Evolutionary conservation across 2,888 invertebrate species (phyloP), one percentile per base, ranked within the genome.

Genomic region (Hirtodrosophila confusa): DNA sequence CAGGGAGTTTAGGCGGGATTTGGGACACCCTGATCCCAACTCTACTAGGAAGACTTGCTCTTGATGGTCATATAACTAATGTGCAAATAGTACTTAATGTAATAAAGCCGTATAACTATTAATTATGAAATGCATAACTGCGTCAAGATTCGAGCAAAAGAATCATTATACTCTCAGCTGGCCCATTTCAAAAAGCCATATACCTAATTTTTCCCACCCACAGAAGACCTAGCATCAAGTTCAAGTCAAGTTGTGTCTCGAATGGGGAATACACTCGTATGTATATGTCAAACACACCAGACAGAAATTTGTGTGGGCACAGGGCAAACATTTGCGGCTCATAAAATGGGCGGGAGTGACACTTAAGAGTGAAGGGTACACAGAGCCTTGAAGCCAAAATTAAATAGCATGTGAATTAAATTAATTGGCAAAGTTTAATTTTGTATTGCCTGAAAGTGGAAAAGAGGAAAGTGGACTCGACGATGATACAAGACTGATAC

Each of bases 401-500:
- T 63, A 57, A 76, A 69, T 49, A 57, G 69, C 58, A 80, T 77
- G 73, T 62, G 74, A 86, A 80, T 80, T 80, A 80, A 82, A 84
- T 82, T 80, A 82, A 82, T 86, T 82, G 80, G 58, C 41, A 84
- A 86, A 84, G 85, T 82, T 80, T 60, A 74, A 69, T 61, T 80
- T 80, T 72, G 80, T 66, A 79, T 69, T 69, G 51, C 74, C 35
- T 44, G 44, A 40, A 33, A 27, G 39, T 51, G 58, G 58, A 33
- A 47, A 48, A 17, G 17, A 17, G 17, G 17, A 17, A 17, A 17
- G 17, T 17, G 47, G 37, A 24, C 29, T 49, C 31, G 23, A 56
- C 48, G 47, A 71, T 48, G 47, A 36, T 24, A 33, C 37, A 5
- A 24, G 61, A 44, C 36, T 73, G 55, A 67, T 64, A 58, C 48